Evolutionary conservation across 2,797 vertebrate species (phyloP), one percentile per base, ranked within the genome.

Genomic region (Martes flavigula): DNA sequence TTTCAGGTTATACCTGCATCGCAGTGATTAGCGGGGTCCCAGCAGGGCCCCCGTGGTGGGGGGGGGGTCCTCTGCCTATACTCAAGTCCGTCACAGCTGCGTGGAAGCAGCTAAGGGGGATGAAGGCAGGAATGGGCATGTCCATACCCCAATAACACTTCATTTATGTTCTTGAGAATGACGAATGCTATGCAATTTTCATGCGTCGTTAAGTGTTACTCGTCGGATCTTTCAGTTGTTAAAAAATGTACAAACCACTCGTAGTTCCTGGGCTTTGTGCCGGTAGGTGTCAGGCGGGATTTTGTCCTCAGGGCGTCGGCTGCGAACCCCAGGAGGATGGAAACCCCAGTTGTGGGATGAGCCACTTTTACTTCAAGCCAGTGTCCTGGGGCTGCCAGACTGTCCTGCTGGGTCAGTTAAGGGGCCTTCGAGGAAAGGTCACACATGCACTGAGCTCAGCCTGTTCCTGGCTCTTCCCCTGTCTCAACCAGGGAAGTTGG

Each of bases 21-120:
- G 21, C 7, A 3, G 11, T 6, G 0, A 2, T 40, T 3, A 54
- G 21, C 14, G 11, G 21, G 17, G 86, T 14, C 8, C 54, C 0
- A 7, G 72, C 30, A 46, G 56, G 54, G 15, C 35, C 35, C 35
- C 35, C 1, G 3, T 48, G 6, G 40, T 5, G 4, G 9, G 17
- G 35, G 75, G 20, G 30, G 30, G 58, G 10, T 4, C 46, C 46
- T 6, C 27, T 48, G 46, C 75, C 17, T 5, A 48, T 18, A 17
- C 30, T 30, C 27, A 6, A 18, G 43, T 51, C 35, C 35, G 0
- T 54, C 77, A 32, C 27, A 4, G 9, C 7, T 5, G 1, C 21
- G 4, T 0, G 23, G 64, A 32, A 15, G 75, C 5, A 25, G 46
- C 35, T 20, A 10, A 6, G 5, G 48, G 40, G 5, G 51, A 60